A percentile compares a stretch with the other conserved stretches of the same genome.
phyloP scores from a whole-genome alignment of 2,113 vertebrate species.

The Odontophorus gujanensis region DNA sequence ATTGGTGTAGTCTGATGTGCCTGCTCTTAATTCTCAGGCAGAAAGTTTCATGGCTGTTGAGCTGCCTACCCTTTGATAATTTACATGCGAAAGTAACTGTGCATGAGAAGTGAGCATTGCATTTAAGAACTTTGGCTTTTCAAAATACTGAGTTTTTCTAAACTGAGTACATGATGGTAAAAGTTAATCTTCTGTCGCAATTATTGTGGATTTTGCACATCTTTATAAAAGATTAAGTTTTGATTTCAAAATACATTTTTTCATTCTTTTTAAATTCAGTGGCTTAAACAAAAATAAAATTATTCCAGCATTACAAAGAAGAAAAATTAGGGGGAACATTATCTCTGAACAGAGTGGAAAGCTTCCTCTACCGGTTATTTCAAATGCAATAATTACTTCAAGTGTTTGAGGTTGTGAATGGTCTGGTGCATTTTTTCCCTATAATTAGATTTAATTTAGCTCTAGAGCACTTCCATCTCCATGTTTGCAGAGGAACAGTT shows the following conservation, averaged over 20 bases:
- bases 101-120: neutral
- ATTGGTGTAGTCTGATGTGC: neutral
- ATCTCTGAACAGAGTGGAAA: neutral
- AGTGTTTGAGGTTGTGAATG: neutral
- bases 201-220: too few relatives aligned
- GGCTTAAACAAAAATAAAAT: neutral
- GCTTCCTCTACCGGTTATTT: neutral
- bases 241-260: neutral
- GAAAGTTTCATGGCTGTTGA: neutral
- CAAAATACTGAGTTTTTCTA: neutral
- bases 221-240: neutral
- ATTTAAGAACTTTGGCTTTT: neutral
- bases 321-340: neutral
- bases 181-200: neutral
- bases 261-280: neutral
- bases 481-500: neutral
- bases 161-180: neutral
- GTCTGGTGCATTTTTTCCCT: neutral
- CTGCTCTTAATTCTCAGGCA: neutral
- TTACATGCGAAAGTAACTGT: neutral
- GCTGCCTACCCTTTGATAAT: neutral
- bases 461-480: neutral
- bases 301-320: neutral
- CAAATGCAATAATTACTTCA: neutral
- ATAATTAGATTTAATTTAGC: neutral